phyloP scores from a whole-genome alignment of 2,888 invertebrate species.

The Ennomos erosarius region DNA sequence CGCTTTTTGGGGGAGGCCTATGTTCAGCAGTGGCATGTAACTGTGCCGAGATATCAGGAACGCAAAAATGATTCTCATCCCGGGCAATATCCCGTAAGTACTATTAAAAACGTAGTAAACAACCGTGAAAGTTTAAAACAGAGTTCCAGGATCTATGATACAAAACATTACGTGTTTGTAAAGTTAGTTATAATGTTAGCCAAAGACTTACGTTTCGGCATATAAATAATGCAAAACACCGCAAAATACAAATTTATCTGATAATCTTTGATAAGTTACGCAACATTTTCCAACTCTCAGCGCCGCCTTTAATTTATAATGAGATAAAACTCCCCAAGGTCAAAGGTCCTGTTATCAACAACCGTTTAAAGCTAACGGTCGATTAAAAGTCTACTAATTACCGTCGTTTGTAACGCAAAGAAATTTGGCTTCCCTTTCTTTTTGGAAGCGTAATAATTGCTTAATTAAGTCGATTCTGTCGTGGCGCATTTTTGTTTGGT shows the following conservation, averaged over 20 bases:
- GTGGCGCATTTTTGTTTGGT: conserved; percentile 30
- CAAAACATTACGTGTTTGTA: too few relatives aligned
- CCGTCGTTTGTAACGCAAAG: conserved; percentile 36
- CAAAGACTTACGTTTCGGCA: too few relatives aligned
- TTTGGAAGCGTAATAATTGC: conserved; percentile 37
- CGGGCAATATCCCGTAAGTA: too few relatives aligned
- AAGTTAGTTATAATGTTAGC: too few relatives aligned
- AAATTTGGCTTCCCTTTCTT: conserved; percentile 18
- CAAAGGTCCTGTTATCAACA: conserved; percentile 32
- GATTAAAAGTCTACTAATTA: conserved; percentile 45
- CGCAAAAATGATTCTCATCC: too few relatives aligned
- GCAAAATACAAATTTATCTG: not conserved
- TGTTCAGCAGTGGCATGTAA: too few relatives aligned
- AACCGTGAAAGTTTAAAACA: too few relatives aligned
- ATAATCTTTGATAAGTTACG: conserved; percentile 9
- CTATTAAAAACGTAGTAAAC: too few relatives aligned
- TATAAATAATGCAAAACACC: not conserved
- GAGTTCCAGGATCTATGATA: too few relatives aligned
- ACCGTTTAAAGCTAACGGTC: conserved; percentile 30
- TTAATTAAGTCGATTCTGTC: conserved; percentile 39
- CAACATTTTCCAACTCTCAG: conserved; percentile 11
- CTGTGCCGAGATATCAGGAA: too few relatives aligned
- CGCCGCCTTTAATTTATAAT: conserved; percentile 11
- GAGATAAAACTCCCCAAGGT: conserved; percentile 29
- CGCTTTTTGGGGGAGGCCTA: too few relatives aligned